Base-by-base conservation (phyloP, 2,888 invertebrate genomes). In the Hipparchia sbordonii region DNA sequence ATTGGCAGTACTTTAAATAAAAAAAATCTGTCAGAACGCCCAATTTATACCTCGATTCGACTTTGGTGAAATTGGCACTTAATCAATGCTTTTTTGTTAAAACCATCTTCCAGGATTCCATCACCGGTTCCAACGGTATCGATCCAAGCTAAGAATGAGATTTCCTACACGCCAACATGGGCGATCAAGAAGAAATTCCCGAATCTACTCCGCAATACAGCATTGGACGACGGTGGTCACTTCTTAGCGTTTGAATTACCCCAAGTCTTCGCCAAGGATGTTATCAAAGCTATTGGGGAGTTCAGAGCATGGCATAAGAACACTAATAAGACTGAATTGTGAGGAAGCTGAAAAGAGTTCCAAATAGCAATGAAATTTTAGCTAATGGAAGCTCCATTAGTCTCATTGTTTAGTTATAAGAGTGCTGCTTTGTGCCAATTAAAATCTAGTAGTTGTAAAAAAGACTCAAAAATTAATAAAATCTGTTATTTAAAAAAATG, bases 181-280 rank as follows among this genome's bases (percentile, higher is more conserved):
- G 84, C 96, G 39, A 79, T 97, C 3, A 89, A 90, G 65, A 85
- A 92, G 3, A 95, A 95, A 79, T 97, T 89, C 83, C 82, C 82
- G 0, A 96, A 97, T 83, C 81, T 98, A 5, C 91, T 97, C 0
- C 95, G 95, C 56, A 94, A 94, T 73, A 96, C 94, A 0, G 91
- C 95, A 60, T 83, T 96, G 71, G 86, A 94, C 0, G 89, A 95
- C 2, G 97, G 97, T 1, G 98, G 98, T 0, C 98, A 98, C 86
- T 98, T 98, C 91, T 95, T 96, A 0, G 97, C 98, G 0, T 94
- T 98, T 67, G 97, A 98, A 85, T 90, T 95, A 77, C 98, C 98
- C 0, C 83, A 95, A 75, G 79, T 95, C 0, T 88, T 98, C 52
- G 95, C 97, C 6, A 89, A 95, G 1, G 97, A 98, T 81, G 89